Evolutionary conservation across 2,113 vertebrate genomes (phyloP), one percentile per base, ranked within the genome.

Genomic region (Oreotrochilus melanogaster): DNA sequence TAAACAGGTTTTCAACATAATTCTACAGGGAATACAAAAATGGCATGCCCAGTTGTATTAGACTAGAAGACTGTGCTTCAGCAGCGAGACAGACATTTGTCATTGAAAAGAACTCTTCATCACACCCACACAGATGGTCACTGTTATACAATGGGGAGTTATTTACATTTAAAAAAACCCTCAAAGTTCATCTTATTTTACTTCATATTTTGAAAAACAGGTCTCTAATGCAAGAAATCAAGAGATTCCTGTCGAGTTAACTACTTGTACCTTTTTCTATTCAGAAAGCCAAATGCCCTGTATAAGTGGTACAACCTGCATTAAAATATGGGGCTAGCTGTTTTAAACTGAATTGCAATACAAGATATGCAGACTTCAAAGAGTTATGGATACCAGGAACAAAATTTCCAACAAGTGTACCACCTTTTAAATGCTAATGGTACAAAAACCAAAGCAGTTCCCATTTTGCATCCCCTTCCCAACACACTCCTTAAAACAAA

Each of bases 121-220:
- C 11, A 50, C 19, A 6, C 18, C 8, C 30, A 72, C 0, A 0
- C 13, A 66, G 11, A 66, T 0, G 0, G 18, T 71, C 15, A 58
- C 19, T 72, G 33, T 21, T 82, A 39, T 7, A 62, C 6, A 66
- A 64, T 39, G 39, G 70, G 17, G 3, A 2, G 5, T 7, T 33
- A 75, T 47, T 75, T 67, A 74, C 16, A n/a, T 67, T 74, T 58
- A 0, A 1, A 18, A 60, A 47, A 87, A 88, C 3, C 0, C 5
- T 61, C 31, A 7, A 39, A 78, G 66, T 67, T 86, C 4, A 45
- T 47, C 5, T 48, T 45, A 31, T 72, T 78, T 35, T 25, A 69
- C 22, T 66, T 71, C 1, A 0, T 53, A 53, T 70, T 85, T 56
- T 33, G 14, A 71, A 90, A 75, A 78, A 42, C 8, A 66, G 5